Conservation (phyloP, 2,888 invertebrate species). For the Nomada ruficornis region DNA sequence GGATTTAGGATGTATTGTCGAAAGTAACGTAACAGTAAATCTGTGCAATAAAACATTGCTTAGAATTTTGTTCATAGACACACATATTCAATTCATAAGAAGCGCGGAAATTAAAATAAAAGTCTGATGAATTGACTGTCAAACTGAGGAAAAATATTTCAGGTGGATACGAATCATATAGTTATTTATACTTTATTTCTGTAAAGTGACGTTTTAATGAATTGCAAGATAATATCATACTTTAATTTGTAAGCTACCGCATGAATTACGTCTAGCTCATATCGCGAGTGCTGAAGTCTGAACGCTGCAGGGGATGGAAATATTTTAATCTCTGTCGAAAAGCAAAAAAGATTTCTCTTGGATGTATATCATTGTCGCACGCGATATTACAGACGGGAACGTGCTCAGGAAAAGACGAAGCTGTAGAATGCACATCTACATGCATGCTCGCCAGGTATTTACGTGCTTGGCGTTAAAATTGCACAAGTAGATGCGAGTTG, state of each 20-base stretch:
- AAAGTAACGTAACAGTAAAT: neutral
- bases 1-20: too few relatives aligned
- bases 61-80: too few relatives aligned
- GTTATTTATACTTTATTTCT: neutral
- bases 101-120: neutral
- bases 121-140: neutral
- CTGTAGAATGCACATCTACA: slow-evolving; percentile 1
- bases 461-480: slow-evolving; percentile 21
- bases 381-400: slow-evolving; percentile 15
- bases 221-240: neutral
- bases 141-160: slow-evolving; percentile 5
- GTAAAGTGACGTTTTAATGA: neutral
- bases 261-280: neutral
- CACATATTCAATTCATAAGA: neutral
- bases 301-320: neutral
- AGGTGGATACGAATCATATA: neutral
- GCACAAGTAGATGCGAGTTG: slow-evolving; percentile 8
- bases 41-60: neutral
- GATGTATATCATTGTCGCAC: slow-evolving; percentile 6
- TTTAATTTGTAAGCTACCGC: neutral
- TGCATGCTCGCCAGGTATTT: slow-evolving; percentile 8
- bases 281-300: neutral
- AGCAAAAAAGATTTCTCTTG: neutral
- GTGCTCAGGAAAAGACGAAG: slow-evolving; percentile 12
- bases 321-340: neutral